Base-by-base conservation (phyloP, 2,113 vertebrate species). In the Zapornia atra region DNA sequence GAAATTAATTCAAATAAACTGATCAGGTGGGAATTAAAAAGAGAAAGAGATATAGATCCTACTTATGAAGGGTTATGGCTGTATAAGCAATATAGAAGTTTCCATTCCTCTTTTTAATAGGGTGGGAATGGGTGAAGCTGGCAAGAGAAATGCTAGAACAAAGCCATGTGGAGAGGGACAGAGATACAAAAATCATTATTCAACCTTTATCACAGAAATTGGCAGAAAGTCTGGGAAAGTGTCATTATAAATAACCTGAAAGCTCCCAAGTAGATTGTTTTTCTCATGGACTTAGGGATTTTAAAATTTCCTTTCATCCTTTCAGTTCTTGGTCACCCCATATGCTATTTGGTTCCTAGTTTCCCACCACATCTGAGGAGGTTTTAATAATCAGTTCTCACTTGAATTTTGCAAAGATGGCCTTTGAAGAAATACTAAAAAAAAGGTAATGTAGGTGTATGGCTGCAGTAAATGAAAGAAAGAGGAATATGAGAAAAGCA, bases 1-100 rank as follows among this genome's bases (percentile, higher is more conserved):
- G 44, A 94, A 93, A 92, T 85, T 51, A 92, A 83, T 91, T 95
- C 14, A 91, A 86, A 86, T 78, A 71, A 84, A 89, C 6, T 2
- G 38, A 70, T 75, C 24, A 83, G 40, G 64, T 82, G 65, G n/a
- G 53, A 95, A 80, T 91, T 91, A 84, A 42, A 87, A 88, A 79
- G 31, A 73, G 24, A 57, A 88, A 65, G 76, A 76, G 24, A 33
- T 79, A 46, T 25, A 71, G 25, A 72, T 82, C 57, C 59, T 72
- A 77, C 25, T 89, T 94, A 46, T 18, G 51, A 48, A 68, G 54
- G 6, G 10, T 82, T 91, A 71, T 83, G 66, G 31, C 31, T 87
- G 13, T 87, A 69, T 59, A 86, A 93, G 36, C 54, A 72, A 44
- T 89, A 79, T 54, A n/a, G 40, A 72, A 69, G 12, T 70, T 88